Conservation (phyloP, 1,140 invertebrate genomes). For the Caerostris extrusa region DNA sequence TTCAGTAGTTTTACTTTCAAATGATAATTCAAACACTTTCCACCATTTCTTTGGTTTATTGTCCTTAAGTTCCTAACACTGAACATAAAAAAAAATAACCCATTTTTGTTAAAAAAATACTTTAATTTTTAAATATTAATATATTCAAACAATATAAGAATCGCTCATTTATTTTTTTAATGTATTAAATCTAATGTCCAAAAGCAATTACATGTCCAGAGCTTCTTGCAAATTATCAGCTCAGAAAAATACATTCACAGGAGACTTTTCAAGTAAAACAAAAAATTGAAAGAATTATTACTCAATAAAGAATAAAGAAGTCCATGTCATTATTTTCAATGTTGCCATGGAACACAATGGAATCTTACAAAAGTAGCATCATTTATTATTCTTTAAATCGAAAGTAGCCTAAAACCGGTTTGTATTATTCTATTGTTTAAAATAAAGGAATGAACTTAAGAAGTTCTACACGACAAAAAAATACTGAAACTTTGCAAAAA, state of each 20-base stretch:
- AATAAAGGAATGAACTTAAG: constrained; percentile 12
- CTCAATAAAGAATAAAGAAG: background rate
- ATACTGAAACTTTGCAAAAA: background rate
- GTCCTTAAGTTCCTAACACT: too few relatives aligned
- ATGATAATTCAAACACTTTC: too few relatives aligned
- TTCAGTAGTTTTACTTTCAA: too few relatives aligned
- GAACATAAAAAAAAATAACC: too few relatives aligned
- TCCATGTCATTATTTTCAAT: background rate
- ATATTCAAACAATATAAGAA: too few relatives aligned
- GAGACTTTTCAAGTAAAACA: background rate
- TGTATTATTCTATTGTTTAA: constrained; percentile 21
- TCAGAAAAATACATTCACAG: background rate
- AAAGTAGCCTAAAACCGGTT: background rate
- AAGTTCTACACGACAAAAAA: background rate
- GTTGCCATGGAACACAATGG: background rate
- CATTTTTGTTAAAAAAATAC: too few relatives aligned
- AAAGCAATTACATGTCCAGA: too few relatives aligned
- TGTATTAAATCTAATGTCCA: background rate
- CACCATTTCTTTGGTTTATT: too few relatives aligned
- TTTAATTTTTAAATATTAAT: too few relatives aligned
- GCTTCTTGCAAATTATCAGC: background rate
- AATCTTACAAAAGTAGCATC: background rate
- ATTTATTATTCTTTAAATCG: background rate
- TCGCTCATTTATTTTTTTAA: too few relatives aligned
- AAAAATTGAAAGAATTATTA: constrained; percentile 3